phyloP scores from a whole-genome alignment of 2,797 vertebrate genomes.

The Aplochiton taeniatus region DNA sequence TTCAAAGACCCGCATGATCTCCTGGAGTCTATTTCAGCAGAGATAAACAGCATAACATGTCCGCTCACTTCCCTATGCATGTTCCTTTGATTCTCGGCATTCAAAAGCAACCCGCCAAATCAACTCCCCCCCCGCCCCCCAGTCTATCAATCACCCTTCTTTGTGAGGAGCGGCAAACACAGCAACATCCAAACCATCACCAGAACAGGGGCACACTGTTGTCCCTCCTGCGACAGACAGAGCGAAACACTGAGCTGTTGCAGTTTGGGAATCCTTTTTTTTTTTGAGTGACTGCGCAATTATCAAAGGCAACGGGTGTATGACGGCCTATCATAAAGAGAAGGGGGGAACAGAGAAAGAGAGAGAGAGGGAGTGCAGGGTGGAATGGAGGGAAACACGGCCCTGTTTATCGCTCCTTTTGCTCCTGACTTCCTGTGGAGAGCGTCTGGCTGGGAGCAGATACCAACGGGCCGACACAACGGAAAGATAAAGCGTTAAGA shows the following conservation, averaged over 20 bases:
- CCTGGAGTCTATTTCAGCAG: background rate
- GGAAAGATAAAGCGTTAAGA: constrained; percentile 72
- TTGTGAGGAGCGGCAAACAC: constrained; percentile 32
- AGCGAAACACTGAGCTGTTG: constrained; percentile 41
- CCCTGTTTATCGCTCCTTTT: constrained; percentile 67
- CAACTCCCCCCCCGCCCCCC: constrained; percentile 45
- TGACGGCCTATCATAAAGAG: constrained; percentile 52
- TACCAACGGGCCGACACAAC: constrained; percentile 68
- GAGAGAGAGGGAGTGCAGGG: constrained; percentile 36
- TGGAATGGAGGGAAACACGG: constrained; percentile 42
- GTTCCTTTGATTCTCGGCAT: constrained; percentile 60
- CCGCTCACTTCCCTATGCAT: constrained; percentile 39
- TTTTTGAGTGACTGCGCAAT: constrained; percentile 71
- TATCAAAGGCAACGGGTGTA: constrained; percentile 57
- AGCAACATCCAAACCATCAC: constrained; percentile 45
- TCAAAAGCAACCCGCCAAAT: constrained; percentile 59
- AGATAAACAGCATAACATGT: constrained; percentile 43
- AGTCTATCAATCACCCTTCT: constrained; percentile 54
- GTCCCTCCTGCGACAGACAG: constrained; percentile 42
- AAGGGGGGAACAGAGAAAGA: constrained; percentile 41
- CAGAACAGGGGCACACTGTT: constrained; percentile 37
- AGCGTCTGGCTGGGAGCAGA: constrained; percentile 65
- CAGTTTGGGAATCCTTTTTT: constrained; percentile 42
- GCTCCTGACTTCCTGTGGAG: constrained; percentile 54
- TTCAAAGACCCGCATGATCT: background rate